Evolutionary conservation across 2,888 invertebrate genomes (phyloP).

Genomic region (Parelbella ahira): DNA sequence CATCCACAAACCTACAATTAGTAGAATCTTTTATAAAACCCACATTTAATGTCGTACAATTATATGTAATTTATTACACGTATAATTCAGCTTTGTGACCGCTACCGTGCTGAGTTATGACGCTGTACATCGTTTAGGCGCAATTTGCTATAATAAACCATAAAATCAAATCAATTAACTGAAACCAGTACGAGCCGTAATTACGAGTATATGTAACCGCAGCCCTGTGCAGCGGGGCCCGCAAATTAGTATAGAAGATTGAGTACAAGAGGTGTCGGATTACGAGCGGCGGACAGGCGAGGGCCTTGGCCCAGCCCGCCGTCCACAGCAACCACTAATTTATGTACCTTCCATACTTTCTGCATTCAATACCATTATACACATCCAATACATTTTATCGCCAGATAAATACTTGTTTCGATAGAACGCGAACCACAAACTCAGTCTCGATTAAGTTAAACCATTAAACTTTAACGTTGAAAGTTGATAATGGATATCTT

Average conservation of each 20-base stretch:
- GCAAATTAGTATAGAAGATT: conserved; percentile 71
- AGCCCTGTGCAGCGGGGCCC: conserved; percentile 48
- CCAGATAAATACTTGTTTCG: conserved; percentile 19
- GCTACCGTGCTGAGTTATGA: conserved; percentile 10
- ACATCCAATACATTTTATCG: conserved; percentile 22
- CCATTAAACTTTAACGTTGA: conserved; percentile 19
- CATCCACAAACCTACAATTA: no score
- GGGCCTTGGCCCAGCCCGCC: conserved; percentile 52
- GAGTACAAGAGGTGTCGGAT: conserved; percentile 70
- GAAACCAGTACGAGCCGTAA: conserved; percentile 15
- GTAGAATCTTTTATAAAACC: no score
- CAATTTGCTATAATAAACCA: conserved; percentile 21
- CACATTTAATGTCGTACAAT: no score
- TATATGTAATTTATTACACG: conserved; percentile 3
- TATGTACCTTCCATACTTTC: conserved; percentile 33
- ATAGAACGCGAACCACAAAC: conserved; percentile 10
- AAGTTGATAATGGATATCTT: conserved; percentile 19
- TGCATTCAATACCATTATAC: conserved; percentile 34
- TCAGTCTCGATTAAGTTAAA: conserved; percentile 11
- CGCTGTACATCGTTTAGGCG: conserved; percentile 3
- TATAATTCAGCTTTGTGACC: conserved; percentile 7
- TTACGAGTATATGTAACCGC: conserved; percentile 28
- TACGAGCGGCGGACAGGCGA: conserved; percentile 45
- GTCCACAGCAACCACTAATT: conserved; percentile 35
- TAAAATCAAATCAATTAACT: conserved; percentile 22